Evolutionary conservation across 2,113 vertebrate genomes (phyloP), one percentile per base, ranked within the genome.

Genomic region (Ceratotherium simum): DNA sequence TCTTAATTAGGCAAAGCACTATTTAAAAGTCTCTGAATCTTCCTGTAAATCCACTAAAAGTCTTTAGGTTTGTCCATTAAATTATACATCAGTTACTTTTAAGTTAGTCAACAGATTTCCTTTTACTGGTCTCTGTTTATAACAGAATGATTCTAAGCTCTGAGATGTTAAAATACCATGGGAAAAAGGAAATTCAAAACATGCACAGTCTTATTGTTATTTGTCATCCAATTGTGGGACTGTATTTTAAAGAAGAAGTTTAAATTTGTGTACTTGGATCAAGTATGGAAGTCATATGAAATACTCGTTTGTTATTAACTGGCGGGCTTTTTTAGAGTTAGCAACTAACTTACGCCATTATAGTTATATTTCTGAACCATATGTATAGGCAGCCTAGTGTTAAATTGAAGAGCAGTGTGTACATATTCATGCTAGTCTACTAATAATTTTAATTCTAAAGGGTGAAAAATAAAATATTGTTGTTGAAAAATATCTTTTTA

Each of bases 1-100:
- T 48, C 16, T 64, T 95, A 82, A 89, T 64, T 88, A 69, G 16
- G 67, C 27, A 95, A 86, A 93, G 60, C 8, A 94, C 17, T 73
- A 6, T 33, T 91, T 46, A 54, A n/a, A 85, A 79, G 8, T n/a
- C 18, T 92, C n/a, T 86, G 18, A 91, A 13, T 54, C 29, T 76
- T 95, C 23, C 42, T n/a, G 39, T 33, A 69, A 90, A 29, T 76
- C 16, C 42, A 69, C 33, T 42, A 65, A 87, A 80, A 79, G 39
- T 48, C 1, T 88, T 85, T 42, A 75, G 29, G 17, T 72, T 76
- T 0, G 27, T 21, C 46, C 42, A 46, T 36, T 91, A 65, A 27
- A 48, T 93, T 46, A 36, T 14, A 25, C 27, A 64, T 39, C 2
- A 6, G 2, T 85, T 95, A 75, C 12, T 81, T 83, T 91, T 54